These are phyloP conservation scores for Timandra comae DNA, from an alignment of 2,888 invertebrate species.

Conservation along the genomic window DNA sequence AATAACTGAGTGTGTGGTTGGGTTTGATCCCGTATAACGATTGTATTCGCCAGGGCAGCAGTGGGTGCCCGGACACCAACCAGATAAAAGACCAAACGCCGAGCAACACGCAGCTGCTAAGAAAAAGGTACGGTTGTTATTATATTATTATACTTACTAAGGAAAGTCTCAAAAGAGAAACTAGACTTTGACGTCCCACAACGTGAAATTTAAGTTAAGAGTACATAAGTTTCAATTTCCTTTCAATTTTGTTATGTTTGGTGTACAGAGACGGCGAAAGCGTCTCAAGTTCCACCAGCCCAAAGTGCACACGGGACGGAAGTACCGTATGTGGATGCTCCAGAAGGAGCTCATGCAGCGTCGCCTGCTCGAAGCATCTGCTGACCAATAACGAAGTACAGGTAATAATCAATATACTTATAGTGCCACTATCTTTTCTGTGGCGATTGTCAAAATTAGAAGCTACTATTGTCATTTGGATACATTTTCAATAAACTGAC, in stretches of 20 bases:
- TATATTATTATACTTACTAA: background rate
- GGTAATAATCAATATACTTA: too few relatives aligned
- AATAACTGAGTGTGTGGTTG: slow-evolving; percentile 50
- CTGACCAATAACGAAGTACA: slow-evolving; percentile 82
- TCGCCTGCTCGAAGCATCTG: slow-evolving; percentile 75
- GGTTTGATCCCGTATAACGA: slow-evolving; percentile 70
- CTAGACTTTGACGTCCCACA: too few relatives aligned
- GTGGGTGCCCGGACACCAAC: slow-evolving; percentile 80
- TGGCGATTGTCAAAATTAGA: too few relatives aligned
- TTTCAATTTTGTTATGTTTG: too few relatives aligned
- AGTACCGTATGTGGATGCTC: slow-evolving; percentile 78
- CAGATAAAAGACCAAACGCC: slow-evolving; percentile 70
- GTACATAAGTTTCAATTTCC: too few relatives aligned
- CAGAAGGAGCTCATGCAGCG: slow-evolving; percentile 78
- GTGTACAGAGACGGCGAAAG: slow-evolving; percentile 83
- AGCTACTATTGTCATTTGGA: too few relatives aligned
- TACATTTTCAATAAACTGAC: too few relatives aligned
- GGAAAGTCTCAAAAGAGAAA: too few relatives aligned
- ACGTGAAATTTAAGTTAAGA: too few relatives aligned
- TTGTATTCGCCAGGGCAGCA: slow-evolving; percentile 85
- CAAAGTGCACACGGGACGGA: slow-evolving; percentile 90
- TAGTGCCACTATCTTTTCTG: background rate
- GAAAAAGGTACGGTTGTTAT: slow-evolving; percentile 78
- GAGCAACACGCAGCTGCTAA: slow-evolving; percentile 78
- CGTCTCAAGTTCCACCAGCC: slow-evolving; percentile 90